Evolutionary conservation across 23 tunicate species (phyloP).

Genomic region (Phallusia fumigata): DNA sequence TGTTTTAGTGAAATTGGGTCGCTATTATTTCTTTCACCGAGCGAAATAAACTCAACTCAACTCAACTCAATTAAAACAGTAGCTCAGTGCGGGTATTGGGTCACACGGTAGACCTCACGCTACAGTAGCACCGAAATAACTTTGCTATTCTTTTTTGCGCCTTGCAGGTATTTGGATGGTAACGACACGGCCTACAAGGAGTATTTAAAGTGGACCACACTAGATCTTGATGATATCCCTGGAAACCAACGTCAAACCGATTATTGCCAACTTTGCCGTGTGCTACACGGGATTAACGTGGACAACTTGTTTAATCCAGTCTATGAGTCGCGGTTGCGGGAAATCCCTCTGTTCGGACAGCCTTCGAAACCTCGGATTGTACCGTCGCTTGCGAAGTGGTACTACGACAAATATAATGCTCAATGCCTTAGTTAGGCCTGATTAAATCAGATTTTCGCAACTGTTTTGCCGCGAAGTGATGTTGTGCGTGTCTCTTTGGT

Average conservation of each 20-base stretch:
- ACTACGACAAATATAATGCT: conserved; percentile 4
- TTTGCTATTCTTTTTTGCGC: too few relatives aligned
- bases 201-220: conserved; percentile 15
- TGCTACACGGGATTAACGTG: conserved; percentile 26
- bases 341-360: conserved; percentile 21
- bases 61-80: too few relatives aligned
- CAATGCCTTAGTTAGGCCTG: background rate
- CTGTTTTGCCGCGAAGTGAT: too few relatives aligned
- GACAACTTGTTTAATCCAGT: conserved; percentile 24
- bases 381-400: conserved; percentile 18
- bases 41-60: too few relatives aligned
- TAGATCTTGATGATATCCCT: background rate
- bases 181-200: conserved; percentile 16
- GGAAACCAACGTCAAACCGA: conserved; percentile 8
- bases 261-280: conserved; percentile 23
- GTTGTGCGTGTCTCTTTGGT: too few relatives aligned
- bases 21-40: too few relatives aligned
- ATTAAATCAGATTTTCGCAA: too few relatives aligned
- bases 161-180: background rate
- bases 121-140: too few relatives aligned
- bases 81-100: too few relatives aligned
- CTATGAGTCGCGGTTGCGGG: background rate
- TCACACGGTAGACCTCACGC: too few relatives aligned
- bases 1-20: too few relatives aligned
- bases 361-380: conserved; percentile 17